Percentiles rank a stretch among this genome's conserved stretches.
phyloP scores from a whole-genome alignment of 2,113 vertebrate species.

The Lichenostomus cassidix region DNA sequence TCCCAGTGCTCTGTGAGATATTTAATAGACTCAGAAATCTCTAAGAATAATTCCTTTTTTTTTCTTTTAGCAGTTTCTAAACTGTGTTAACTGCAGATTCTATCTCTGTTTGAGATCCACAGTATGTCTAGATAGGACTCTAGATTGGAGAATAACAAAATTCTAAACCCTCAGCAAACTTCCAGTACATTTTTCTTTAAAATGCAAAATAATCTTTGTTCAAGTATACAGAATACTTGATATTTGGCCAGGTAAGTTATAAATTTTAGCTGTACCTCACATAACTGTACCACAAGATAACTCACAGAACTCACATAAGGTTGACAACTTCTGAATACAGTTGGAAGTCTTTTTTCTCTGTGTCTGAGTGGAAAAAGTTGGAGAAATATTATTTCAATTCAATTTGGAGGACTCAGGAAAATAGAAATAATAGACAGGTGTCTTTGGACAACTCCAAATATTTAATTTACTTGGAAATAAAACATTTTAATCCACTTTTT shows the following conservation, averaged over 20 bases:
- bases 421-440: neutral
- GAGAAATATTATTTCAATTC: neutral
- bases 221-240: neutral
- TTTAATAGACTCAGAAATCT: neutral
- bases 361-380: neutral
- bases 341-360: neutral
- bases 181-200: neutral
- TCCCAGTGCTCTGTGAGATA: neutral
- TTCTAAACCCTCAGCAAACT: neutral
- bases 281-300: neutral
- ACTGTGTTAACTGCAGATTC: neutral
- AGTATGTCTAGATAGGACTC: neutral
- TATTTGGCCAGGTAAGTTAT: neutral
- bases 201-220: neutral
- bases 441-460: neutral
- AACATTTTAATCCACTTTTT: neutral
- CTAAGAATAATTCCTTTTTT: neutral
- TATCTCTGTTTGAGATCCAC: neutral
- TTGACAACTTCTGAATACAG: neutral
- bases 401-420: neutral
- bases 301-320: neutral
- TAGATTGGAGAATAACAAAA: neutral
- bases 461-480: neutral
- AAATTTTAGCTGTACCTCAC: neutral
- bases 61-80: neutral